Evolutionary conservation across 2,888 invertebrate species (phyloP), one percentile per base, ranked within the genome.

Genomic region (Apotomis capreana): DNA sequence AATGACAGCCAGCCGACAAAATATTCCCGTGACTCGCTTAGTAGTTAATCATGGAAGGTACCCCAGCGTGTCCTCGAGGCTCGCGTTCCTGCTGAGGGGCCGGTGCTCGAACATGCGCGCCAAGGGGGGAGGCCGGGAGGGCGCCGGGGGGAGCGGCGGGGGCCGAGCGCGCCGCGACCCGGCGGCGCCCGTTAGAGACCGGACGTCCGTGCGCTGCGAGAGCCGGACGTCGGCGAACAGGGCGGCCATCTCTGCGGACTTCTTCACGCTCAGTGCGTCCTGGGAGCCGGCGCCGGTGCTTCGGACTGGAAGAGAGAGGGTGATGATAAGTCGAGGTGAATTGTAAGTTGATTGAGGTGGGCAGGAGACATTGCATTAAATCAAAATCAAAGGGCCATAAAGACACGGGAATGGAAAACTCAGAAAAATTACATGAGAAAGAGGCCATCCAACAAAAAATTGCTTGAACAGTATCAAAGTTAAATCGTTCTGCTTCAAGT

Each of bases 181-280:
- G 49, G 81, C 90, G 49, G 81, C 83, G 46, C 77, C 90, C 54
- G 81, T 81, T 12, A 92, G 79, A 0, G 91, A 83, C 3, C 93
- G 87, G 68, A 96, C 95, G 83, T 96, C 96, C 0, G 96, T 96
- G 12, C 96, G 94, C 87, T 96, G 96, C 40, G 95, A 95, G 0
- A 96, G 91, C 52, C 95, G 95, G 59, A 96, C 95, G 82, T 97
- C 96, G 0, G 96, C 96, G 85, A 98, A 97, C 44, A 97, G 90
- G 0, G 97, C 97, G 0, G 97, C 97, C 80, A 97, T 97, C 87
- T 97, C 97, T 0, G 97, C 97, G 3, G 97, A 96, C 85, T 97
- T 97, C 87, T 97, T 97, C 44, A 97, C 97, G 68, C 97, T 97
- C 0, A 97, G 89, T 0, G 97, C 97, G 79, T 97, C 97, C 65